phyloP scores from a whole-genome alignment of 1,140 invertebrate species.

The Papilio aristodemus region DNA sequence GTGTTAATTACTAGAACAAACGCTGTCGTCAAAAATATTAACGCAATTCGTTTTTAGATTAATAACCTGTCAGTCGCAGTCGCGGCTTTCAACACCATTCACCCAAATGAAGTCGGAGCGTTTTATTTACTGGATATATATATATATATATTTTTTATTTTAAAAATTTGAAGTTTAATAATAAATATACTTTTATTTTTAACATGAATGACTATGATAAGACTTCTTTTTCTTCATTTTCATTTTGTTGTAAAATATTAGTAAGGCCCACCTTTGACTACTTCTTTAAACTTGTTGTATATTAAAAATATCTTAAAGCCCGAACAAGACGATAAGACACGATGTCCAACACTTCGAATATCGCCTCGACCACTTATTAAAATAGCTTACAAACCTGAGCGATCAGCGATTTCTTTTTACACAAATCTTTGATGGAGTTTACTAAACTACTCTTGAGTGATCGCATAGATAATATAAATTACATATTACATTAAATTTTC shows the following conservation, averaged over 20 bases:
- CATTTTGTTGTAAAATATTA: no score
- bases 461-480: no score
- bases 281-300: background rate
- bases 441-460: no score
- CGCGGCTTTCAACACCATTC: slow-evolving; percentile 4
- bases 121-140: background rate
- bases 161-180: background rate
- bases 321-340: background rate
- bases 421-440: background rate
- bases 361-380: background rate
- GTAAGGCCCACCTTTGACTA: no score
- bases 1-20: slow-evolving; percentile 29
- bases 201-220: no score
- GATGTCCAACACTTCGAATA: background rate
- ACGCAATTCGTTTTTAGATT: slow-evolving; percentile 30
- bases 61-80: slow-evolving; percentile 29
- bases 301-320: background rate
- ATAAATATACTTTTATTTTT: no score
- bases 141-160: no score
- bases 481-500: no score
- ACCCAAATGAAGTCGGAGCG: background rate
- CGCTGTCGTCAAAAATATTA: slow-evolving; percentile 26
- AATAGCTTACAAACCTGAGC: background rate
- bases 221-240: no score
- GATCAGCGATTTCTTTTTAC: background rate